A percentile compares a stretch with the other conserved stretches of the same genome.
phyloP scores from a whole-genome alignment of 2,113 vertebrate genomes.

The Cyanoramphus novaezelandiae region DNA sequence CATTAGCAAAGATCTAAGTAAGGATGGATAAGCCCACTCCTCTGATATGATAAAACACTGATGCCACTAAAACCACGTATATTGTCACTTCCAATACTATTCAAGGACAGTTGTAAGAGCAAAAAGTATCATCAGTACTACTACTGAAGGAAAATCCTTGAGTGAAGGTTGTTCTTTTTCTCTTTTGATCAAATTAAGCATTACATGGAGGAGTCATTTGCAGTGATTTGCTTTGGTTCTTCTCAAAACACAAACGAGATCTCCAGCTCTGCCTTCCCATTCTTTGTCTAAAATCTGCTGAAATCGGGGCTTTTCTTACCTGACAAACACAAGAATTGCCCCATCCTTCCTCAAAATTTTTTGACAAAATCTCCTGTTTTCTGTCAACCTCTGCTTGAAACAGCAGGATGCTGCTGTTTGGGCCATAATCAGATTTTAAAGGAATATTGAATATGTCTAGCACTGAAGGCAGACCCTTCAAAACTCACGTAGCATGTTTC shows the following conservation, averaged over 20 bases:
- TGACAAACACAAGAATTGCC: neutral
- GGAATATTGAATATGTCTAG: neutral
- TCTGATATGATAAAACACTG: neutral
- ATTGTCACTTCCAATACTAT: rapidly evolving
- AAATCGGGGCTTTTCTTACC: neutral
- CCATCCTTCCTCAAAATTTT: neutral
- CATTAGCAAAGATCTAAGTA: neutral
- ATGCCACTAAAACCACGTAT: neutral
- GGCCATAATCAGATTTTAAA: neutral
- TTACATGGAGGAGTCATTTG: neutral
- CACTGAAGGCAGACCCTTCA: neutral
- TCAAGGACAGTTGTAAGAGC: neutral
- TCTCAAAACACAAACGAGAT: neutral
- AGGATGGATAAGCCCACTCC: neutral
- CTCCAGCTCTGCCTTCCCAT: neutral
- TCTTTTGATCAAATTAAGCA: neutral
- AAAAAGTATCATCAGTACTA: rapidly evolving
- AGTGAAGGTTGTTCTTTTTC: neutral
- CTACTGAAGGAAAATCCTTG: neutral
- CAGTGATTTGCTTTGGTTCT: neutral
- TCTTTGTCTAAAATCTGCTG: neutral
- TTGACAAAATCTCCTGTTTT: neutral
- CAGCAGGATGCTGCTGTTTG: neutral
- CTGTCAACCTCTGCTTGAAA: neutral
- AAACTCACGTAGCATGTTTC: neutral